phyloP scores from a whole-genome alignment of 2,888 invertebrate species.

The Ichneumon xanthorius region DNA sequence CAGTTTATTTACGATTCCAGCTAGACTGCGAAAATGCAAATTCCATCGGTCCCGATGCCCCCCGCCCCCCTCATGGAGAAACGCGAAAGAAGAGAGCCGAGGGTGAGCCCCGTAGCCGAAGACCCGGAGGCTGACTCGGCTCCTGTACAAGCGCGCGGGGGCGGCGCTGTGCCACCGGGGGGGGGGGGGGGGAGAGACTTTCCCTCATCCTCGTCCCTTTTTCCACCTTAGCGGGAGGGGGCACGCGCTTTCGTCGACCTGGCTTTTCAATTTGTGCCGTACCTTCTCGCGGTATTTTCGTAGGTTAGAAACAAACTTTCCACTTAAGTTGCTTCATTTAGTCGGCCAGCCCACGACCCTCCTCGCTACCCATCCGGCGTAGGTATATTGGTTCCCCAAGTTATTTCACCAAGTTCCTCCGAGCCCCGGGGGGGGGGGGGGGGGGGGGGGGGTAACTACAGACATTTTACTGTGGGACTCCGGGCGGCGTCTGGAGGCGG shows the following conservation, averaged over 20 bases:
- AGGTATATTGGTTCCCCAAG: conserved; percentile 78
- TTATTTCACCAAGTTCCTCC: conserved; percentile 77
- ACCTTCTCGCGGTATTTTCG: conserved; percentile 75
- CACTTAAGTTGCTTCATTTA: conserved; percentile 82
- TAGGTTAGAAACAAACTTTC: conserved; percentile 79
- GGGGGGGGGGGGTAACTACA: conserved; percentile 9
- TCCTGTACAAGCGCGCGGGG: conserved; percentile 32
- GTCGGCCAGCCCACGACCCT: conserved; percentile 69
- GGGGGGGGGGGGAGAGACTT: not conserved
- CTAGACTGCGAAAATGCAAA: conserved; percentile 67
- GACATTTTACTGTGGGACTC: conserved; percentile 69
- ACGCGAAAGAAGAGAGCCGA: conserved; percentile 45
- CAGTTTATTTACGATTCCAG: conserved; percentile 63
- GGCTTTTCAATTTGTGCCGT: conserved; percentile 77
- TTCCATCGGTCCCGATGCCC: conserved; percentile 63
- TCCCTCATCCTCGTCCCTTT: conserved; percentile 20
- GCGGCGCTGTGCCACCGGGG: conserved; percentile 30
- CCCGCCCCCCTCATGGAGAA: not conserved
- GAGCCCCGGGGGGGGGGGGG: not conserved
- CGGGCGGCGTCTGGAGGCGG: conserved; percentile 38
- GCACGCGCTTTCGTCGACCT: conserved; percentile 66
- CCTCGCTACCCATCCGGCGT: conserved; percentile 42
- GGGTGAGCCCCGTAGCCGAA: conserved; percentile 20
- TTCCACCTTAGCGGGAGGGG: not conserved
- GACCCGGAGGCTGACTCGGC: conserved; percentile 34